Evolutionary conservation across 2,888 invertebrate genomes (phyloP).

Genomic region (Pedicia rivosa): DNA sequence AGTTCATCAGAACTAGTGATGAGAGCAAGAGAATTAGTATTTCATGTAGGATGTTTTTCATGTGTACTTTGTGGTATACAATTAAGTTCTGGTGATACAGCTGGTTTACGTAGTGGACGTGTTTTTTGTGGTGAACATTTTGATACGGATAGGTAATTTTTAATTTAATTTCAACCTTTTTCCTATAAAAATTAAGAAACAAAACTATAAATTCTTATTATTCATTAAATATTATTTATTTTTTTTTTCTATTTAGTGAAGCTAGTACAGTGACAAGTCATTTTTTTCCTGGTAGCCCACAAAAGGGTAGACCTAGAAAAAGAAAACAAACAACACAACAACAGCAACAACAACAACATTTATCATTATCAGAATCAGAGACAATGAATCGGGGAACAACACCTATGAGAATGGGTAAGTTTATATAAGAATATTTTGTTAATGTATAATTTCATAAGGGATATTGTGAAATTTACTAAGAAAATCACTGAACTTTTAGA

Average conservation of each 20-base stretch:
- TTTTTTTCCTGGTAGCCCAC: constrained; percentile 6
- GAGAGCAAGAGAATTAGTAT: constrained; percentile 74
- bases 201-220: neutral
- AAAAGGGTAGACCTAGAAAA: constrained; percentile 21
- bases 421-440: neutral
- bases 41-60: constrained; percentile 80
- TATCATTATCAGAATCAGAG: no score
- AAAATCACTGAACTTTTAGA: no score
- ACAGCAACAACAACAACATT: constrained; percentile 1
- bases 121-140: constrained; percentile 52
- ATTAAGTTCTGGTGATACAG: constrained; percentile 78
- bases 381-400: constrained; percentile 10
- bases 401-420: constrained; percentile 14
- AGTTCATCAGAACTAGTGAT: constrained; percentile 80
- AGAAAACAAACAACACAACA: constrained; percentile 15
- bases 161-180: neutral
- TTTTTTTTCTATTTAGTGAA: neutral
- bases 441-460: no score
- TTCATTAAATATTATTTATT: neutral
- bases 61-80: constrained; percentile 70
- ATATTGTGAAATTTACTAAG: no score
- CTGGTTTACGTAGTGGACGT: constrained; percentile 71
- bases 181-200: neutral
- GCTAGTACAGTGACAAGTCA: constrained; percentile 1
- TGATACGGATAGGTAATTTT: constrained; percentile 22